Conservation (phyloP, 2,797 vertebrate species). For the Lagodon rhomboides region DNA sequence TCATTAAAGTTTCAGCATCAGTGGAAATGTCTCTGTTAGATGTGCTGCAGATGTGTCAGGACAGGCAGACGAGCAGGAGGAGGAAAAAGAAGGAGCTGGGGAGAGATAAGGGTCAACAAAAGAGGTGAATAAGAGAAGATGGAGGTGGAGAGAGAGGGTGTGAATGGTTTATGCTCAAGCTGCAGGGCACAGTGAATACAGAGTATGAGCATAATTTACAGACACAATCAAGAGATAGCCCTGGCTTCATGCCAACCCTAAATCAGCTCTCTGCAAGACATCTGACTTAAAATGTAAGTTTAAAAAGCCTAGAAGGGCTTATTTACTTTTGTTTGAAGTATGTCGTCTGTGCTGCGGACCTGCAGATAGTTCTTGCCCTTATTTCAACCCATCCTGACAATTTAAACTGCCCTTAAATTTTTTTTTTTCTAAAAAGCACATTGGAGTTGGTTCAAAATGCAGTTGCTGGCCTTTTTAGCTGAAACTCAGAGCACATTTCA, state of each 20-base stretch:
- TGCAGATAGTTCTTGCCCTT: constrained; percentile 3
- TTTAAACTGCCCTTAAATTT: constrained; percentile 5
- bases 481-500: neutral
- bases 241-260: neutral
- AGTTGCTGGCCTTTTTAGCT: constrained; percentile 1
- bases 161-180: constrained; percentile 29
- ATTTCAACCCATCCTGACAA: constrained; percentile 12
- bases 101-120: constrained; percentile 8
- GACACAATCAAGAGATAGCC: neutral
- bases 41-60: constrained; percentile 30
- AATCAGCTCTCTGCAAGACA: constrained; percentile 1
- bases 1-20: constrained; percentile 67
- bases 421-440: no score
- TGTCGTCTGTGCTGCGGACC: neutral
- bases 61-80: neutral
- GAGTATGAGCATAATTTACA: neutral
- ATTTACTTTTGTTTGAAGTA: neutral
- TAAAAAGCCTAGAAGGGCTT: neutral
- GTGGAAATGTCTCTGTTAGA: constrained; percentile 11
- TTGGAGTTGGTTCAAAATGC: constrained; percentile 8
- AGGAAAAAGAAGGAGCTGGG: neutral
- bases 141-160: neutral
- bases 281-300: constrained; percentile 1
- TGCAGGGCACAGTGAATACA: constrained; percentile 15
- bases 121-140: neutral